Evolutionary conservation across 1,140 invertebrate genomes (phyloP), one percentile per base, ranked within the genome.

Genomic region (Drosophila quadrilineata): DNA sequence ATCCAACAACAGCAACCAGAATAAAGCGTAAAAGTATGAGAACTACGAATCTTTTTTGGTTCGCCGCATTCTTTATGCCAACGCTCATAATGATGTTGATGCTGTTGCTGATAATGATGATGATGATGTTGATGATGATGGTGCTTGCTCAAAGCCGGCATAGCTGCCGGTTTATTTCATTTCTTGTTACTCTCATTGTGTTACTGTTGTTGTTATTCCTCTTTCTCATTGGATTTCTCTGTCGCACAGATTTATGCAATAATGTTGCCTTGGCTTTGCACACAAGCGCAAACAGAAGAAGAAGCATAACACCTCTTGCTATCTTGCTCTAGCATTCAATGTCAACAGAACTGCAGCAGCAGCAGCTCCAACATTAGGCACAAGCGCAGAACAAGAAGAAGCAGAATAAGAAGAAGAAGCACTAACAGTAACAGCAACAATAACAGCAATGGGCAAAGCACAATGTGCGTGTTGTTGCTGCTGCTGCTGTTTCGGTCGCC

Each of bases 221-320:
- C 28, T 33, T 60, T 77, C 45, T 64, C 68, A 26, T 49, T 48
- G 54, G 74, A 65, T 71, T 86, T 82, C 74, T 86, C 71, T 77
- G 53, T 70, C 65, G 64, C 66, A 60, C 80, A 59, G 73, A 82
- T 82, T 82, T 82, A 82, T 82, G 77, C 77, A 80, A 80, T 82
- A 19, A 17, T 58, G 16, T 19, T 41, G 53, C 46, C 66, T 65
- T 65, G 50, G 77, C 73, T 70, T 74, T 74, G 43, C n/a, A n/a
- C n/a, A n/a, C n/a, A n/a, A n/a, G n/a, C n/a, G n/a, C n/a, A n/a
- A n/a, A n/a, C n/a, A n/a, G n/a, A n/a, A n/a, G n/a, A 14, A 6
- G 10, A n/a, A 56, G 6, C 17, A 21, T n/a, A n/a, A n/a, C 19
- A 9, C 17, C 49, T 46, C 31, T 10, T 24, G 33, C 14, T n/a